phyloP scores from a whole-genome alignment of 2,797 vertebrate species.

The Myotis daubentonii region DNA sequence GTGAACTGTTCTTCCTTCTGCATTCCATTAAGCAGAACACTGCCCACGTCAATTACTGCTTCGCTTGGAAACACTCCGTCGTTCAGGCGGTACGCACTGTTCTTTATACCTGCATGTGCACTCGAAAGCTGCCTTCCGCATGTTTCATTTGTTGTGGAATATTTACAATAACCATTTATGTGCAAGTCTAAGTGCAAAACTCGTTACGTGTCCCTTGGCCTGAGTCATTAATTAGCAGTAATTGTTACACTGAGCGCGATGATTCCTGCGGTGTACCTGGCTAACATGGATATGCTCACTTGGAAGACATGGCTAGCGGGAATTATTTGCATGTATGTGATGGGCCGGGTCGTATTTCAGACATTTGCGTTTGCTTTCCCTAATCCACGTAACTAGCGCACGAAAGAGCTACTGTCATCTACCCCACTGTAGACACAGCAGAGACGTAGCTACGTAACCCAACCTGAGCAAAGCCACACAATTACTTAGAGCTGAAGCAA shows the following conservation, averaged over 20 bases:
- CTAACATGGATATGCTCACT: not conserved
- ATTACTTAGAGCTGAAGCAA: not conserved
- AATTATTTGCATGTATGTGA: not conserved
- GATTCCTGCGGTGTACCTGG: not conserved
- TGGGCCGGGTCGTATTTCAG: not conserved
- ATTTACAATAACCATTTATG: not conserved
- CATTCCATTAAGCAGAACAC: not conserved
- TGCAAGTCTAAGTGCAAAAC: not conserved
- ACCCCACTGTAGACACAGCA: not conserved
- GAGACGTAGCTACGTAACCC: not conserved
- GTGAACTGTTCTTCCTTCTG: not conserved
- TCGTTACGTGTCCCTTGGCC: not conserved
- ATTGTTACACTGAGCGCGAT: not conserved
- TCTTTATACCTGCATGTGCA: not conserved
- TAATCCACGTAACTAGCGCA: not conserved
- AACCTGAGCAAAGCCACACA: not conserved
- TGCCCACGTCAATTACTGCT: not conserved
- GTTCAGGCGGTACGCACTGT: too few species aligned
- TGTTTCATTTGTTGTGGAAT: not conserved
- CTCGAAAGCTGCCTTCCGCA: not conserved
- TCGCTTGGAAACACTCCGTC: not conserved
- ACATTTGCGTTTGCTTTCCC: not conserved
- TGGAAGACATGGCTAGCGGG: too few species aligned
- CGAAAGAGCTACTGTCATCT: not conserved
- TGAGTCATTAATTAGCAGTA: not conserved